phyloP scores from a whole-genome alignment of 2,113 vertebrate genomes.

The Scortum barcoo region DNA sequence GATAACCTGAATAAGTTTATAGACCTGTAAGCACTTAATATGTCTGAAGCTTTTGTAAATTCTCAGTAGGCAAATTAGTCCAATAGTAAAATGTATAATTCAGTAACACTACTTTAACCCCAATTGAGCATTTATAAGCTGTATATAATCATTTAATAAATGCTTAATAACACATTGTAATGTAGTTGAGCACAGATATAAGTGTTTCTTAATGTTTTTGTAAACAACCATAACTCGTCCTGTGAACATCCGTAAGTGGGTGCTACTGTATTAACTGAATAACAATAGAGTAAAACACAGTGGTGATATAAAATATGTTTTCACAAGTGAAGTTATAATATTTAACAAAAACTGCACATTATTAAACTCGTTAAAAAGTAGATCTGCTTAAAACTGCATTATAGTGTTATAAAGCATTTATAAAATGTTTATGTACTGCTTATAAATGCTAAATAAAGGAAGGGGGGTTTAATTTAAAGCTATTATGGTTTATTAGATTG shows the following conservation, averaged over 20 bases:
- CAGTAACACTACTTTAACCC: not conserved
- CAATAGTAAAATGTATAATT: conserved; percentile 5
- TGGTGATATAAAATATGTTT: conserved; percentile 9
- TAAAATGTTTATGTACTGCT: not conserved
- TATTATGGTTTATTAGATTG: not conserved
- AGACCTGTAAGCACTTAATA: conserved; percentile 28
- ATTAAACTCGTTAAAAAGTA: not conserved
- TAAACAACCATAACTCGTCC: not conserved
- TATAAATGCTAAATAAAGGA: not conserved
- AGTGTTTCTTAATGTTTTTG: not conserved
- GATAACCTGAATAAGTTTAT: conserved; percentile 40
- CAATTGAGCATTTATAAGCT: not conserved
- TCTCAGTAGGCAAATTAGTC: conserved; percentile 46
- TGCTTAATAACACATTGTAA: conserved; percentile 5
- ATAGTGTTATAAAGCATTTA: not conserved
- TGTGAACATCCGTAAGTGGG: not conserved
- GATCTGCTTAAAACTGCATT: not conserved
- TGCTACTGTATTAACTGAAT: not conserved
- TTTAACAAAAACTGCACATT: not conserved
- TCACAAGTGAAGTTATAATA: not conserved
- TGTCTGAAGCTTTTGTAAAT: conserved; percentile 36
- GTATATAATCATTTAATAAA: not conserved
- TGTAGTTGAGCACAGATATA: not conserved
- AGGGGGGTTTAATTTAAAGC: not conserved
- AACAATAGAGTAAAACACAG: not conserved